Evolutionary conservation across 1,140 invertebrate genomes (phyloP), one percentile per base, ranked within the genome.

Genomic region (Plectus sambesii): DNA sequence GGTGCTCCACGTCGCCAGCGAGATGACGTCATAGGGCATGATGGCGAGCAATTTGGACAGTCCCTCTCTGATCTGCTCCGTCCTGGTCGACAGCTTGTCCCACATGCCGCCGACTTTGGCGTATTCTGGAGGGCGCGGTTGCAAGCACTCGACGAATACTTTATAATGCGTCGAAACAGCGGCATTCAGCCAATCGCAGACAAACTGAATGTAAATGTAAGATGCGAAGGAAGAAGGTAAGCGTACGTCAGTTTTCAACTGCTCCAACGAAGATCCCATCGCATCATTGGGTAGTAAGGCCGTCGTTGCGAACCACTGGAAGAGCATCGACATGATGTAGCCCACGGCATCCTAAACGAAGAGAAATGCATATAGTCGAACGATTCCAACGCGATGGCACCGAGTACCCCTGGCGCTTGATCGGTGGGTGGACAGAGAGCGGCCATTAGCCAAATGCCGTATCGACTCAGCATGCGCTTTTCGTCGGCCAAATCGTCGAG

Each of bases 271-370:
- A 65, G 80, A 83, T 59, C 87, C 86, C 53, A 63, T 51, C 70
- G 73, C 69, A 88, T 88, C 87, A 75, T 92, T 87, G 67, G 88
- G 89, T 15, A 90, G 81, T 72, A 87, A 90, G 5, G 88, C 87
- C 26, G 90, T 96, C 51, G 89, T 83, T 75, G 94, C 85, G 76
- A 97, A 98, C 93, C 93, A 98, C 73, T 97, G 88, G 75, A 97
- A 97, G 45, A 98, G 77, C 78, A 92, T 90, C 45, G 86, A 85
- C 23, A 98, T 75, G 56, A 98, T 77, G 58, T 90, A 76, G 17
- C 89, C 88, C 27, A 97, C 75, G 26, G 87, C 81, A 71, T 90
- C 84, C 65, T 82, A 74, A 15, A 66, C 55, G 36, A 51, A 37
- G 19, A 41, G 12, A 33, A 43, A 15, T 36, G 51, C 22, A 37